Base-by-base conservation (phyloP, 2,113 vertebrate genomes). In the Sterna hirundo region DNA sequence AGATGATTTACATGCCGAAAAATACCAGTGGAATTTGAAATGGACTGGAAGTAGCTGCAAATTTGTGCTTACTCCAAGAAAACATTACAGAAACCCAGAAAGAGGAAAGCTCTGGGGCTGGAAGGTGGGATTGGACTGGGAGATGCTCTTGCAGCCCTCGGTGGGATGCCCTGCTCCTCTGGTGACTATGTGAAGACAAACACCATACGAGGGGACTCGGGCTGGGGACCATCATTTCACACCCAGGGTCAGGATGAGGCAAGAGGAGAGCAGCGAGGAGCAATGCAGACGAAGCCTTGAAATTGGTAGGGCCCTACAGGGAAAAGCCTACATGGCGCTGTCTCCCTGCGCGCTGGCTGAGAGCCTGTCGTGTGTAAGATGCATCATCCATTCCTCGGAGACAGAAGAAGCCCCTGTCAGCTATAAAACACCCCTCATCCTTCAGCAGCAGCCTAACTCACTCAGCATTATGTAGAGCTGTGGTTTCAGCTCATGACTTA, bases 141-240 rank as follows among this genome's bases (percentile, higher is more conserved):
- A 57, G 46, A 36, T 13, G 13, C 4, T 52, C 58, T 20, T 70
- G 36, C 15, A 81, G 70, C 17, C 58, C 54, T 40, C 19, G 29
- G 20, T 61, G 40, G n/a, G 49, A 38, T 42, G 38, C 30, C 30
- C 34, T 30, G n/a, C 22, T 46, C 20, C 52, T 11, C 9, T 51
- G 65, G 38, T 29, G 30, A 36, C n/a, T 47, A 7, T 8, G 8
- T 66, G 60, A 61, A 55, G 62, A 58, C 36, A 68, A 72, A 36
- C 22, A 42, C 21, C 8, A 3, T 2, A 26, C 0, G 0, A 58
- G 38, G 26, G 42, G 30, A 16, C 27, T 32, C 0, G 0, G 30
- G 29, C 15, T 71, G 64, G 40, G 51, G 22, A n/a, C 40, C 1
- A 1, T 26, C 13, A 4, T 23, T 60, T 15, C 21, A 25, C 25